A percentile compares a stretch with the other conserved stretches of the same genome.
phyloP scores from a whole-genome alignment of 2,797 vertebrate species.

The Protonibea diacanthus region DNA sequence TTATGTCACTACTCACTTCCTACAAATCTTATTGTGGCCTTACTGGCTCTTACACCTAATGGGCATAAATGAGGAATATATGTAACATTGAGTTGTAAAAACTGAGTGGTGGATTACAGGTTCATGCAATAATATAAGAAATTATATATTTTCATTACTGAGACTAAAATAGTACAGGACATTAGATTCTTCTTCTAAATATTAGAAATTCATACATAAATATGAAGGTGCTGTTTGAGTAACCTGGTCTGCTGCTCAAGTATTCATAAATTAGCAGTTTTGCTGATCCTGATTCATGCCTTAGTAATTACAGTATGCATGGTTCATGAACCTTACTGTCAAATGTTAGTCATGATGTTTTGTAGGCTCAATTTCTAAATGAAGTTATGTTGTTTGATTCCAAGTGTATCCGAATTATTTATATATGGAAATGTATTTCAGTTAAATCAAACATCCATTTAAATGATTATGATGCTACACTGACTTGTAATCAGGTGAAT shows the following conservation, averaged over 20 bases:
- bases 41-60: constrained; percentile 5
- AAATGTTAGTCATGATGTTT: background rate
- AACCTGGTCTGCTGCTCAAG: background rate
- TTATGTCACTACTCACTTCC: constrained; percentile 42
- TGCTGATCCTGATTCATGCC: background rate
- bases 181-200: background rate
- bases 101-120: background rate
- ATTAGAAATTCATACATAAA: background rate
- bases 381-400: background rate
- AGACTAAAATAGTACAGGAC: background rate
- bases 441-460: background rate
- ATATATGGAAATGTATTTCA: constrained; percentile 7
- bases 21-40: constrained; percentile 8
- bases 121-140: background rate
- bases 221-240: background rate
- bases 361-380: constrained; percentile 5
- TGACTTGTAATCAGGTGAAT: no score
- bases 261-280: constrained; percentile 4
- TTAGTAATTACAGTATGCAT: background rate
- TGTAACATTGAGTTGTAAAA: background rate
- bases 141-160: background rate
- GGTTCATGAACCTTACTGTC: background rate
- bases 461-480: no score
- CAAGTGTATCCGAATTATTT: background rate
- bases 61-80: background rate